phyloP scores from a whole-genome alignment of 2,888 invertebrate species.

The Caenorhabditis imperialis region DNA sequence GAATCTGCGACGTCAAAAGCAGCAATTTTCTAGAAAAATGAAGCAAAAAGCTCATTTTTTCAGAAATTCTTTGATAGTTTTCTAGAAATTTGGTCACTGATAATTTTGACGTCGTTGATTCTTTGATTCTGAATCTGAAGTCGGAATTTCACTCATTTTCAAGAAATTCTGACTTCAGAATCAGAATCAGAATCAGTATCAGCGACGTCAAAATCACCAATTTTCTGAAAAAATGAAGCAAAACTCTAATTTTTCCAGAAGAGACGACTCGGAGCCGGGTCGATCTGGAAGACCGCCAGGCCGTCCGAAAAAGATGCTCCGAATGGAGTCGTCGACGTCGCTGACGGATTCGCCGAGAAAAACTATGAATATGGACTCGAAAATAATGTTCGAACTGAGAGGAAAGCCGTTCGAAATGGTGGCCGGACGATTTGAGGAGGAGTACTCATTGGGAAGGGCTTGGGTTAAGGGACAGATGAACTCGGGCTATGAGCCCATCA shows the following conservation, averaged over 20 bases:
- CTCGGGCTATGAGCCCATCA: slow-evolving; percentile 40
- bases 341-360: slow-evolving; percentile 49
- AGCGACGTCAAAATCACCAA: neutral
- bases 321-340: slow-evolving; percentile 24
- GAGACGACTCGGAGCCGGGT: slow-evolving; percentile 3
- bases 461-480: slow-evolving; percentile 71
- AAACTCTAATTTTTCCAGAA: slow-evolving; percentile 9
- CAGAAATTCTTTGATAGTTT: neutral
- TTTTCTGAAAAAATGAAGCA: neutral
- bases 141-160: neutral
- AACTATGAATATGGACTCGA: slow-evolving; percentile 47
- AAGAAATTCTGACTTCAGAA: neutral
- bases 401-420: slow-evolving; percentile 75
- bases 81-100: neutral
- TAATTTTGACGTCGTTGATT: neutral
- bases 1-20: no score
- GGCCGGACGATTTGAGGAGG: slow-evolving; percentile 61
- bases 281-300: slow-evolving; percentile 59
- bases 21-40: no score
- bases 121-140: no score
- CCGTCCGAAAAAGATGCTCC: slow-evolving; percentile 61
- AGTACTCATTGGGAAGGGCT: slow-evolving; percentile 71
- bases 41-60: no score
- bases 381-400: slow-evolving; percentile 74
- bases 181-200: no score